Evolutionary conservation across 2,113 vertebrate species (phyloP).

Genomic region (Clarias gariepinus): DNA sequence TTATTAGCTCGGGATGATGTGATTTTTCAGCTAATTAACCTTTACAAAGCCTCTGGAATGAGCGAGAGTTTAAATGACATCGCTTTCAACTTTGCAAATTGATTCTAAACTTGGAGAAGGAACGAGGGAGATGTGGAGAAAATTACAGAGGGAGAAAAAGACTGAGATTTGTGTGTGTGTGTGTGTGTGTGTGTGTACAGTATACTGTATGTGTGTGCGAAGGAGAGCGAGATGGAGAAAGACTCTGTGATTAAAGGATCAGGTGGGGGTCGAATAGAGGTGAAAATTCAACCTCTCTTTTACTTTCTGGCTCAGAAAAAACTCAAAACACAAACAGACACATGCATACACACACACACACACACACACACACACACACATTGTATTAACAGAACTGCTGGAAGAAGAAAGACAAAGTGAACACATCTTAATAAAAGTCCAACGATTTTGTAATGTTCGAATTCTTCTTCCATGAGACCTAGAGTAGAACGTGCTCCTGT

Average conservation of each 20-base stretch:
- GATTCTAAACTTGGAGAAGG: conserved; percentile 38
- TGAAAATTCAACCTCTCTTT: not conserved
- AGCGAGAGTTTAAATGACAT: conserved; percentile 45
- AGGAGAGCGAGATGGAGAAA: not conserved
- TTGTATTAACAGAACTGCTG: too few relatives aligned
- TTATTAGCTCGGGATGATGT: conserved; percentile 22
- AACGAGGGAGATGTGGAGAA: not conserved
- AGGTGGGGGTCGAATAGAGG: conserved; percentile 27
- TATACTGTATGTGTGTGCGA: not conserved
- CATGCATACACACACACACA: not conserved
- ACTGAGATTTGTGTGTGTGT: not conserved
- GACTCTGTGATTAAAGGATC: conserved; percentile 22
- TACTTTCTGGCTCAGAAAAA: not conserved
- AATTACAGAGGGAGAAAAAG: not conserved
- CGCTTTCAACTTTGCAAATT: conserved; percentile 47
- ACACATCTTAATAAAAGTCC: too few relatives aligned
- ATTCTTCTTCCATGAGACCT: too few relatives aligned
- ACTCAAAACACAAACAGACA: not conserved
- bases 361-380: too few relatives aligned
- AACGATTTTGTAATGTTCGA: too few relatives aligned
- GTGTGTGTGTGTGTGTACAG: not conserved
- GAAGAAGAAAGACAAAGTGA: too few relatives aligned
- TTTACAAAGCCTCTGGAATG: conserved; percentile 52
- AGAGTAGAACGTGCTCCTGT: not conserved
- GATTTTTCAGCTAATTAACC: conserved; percentile 62